These are phyloP conservation scores for Dryocosmus kuriphilus DNA, from an alignment of 2,888 invertebrate species.

Conservation along the genomic window DNA sequence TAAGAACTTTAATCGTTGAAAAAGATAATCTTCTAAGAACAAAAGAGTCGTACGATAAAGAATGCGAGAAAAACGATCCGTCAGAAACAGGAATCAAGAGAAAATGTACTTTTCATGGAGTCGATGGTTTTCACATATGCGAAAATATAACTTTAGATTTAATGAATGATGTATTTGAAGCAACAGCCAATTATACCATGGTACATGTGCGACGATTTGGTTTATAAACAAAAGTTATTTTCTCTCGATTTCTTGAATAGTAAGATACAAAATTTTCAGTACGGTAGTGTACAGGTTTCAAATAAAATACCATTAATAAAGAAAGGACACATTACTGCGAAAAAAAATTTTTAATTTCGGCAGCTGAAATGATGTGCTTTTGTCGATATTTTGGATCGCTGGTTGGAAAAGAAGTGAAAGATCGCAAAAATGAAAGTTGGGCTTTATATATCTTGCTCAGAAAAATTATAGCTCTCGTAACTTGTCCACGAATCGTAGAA, in stretches of 20 bases:
- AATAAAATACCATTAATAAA: too few relatives aligned
- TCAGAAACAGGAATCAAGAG: too few relatives aligned
- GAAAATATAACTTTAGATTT: too few relatives aligned
- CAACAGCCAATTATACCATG: too few relatives aligned
- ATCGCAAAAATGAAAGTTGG: slow-evolving; percentile 47
- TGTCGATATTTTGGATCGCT: slow-evolving; percentile 44
- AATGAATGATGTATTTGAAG: slow-evolving; percentile 29
- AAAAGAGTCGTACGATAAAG: too few relatives aligned
- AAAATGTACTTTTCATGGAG: too few relatives aligned
- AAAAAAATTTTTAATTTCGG: slow-evolving; percentile 46
- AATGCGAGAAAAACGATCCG: too few relatives aligned
- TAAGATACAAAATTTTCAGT: slow-evolving; percentile 35
- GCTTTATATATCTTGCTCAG: slow-evolving; percentile 48
- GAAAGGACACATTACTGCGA: slow-evolving; percentile 33
- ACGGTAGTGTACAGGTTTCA: too few relatives aligned
- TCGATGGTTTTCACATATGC: too few relatives aligned
- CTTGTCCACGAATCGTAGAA: slow-evolving; percentile 43
- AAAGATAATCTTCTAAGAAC: too few relatives aligned
- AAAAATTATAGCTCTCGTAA: slow-evolving; percentile 44
- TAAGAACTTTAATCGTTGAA: too few relatives aligned
- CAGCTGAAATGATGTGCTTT: slow-evolving; percentile 45
- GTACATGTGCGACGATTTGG: slow-evolving; percentile 41
- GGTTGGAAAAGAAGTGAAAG: slow-evolving; percentile 39
- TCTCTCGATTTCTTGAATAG: slow-evolving; percentile 44
- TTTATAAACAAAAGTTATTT: slow-evolving; percentile 47